Evolutionary conservation across 2,888 invertebrate genomes (phyloP), one percentile per base, ranked within the genome.

Genomic region (Athalia rosae): DNA sequence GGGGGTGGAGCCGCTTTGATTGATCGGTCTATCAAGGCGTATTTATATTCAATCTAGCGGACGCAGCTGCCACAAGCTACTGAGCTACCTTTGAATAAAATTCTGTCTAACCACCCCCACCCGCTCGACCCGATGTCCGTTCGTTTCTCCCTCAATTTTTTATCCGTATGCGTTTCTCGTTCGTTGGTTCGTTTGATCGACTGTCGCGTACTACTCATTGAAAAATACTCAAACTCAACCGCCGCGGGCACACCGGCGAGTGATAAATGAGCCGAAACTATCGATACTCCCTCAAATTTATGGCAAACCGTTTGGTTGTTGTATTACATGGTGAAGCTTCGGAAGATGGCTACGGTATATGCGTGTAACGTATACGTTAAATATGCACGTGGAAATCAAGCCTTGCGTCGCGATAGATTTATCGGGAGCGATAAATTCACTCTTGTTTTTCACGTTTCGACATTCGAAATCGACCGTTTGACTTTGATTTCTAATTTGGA

Each of bases 21-120:
- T 82, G 85, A 85, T 85, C 84, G 85, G 81, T 77, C 78, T 79
- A 80, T 79, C 80, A 78, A 77, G 66, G 61, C 82, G 80, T 82
- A 85, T 84, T 84, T 85, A 84, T 85, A 84, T 85, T 84, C 82
- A 80, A 83, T 83, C 82, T 82, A 84, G 80, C 81, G 77, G 77
- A 79, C 81, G 79, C 85, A 85, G 84, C 84, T 85, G 85, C 80
- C 80, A 79, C 85, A 80, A 41, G 43, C 28, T 56, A 45, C 58
- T 58, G 28, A 28, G 13, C 58, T 71, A 71, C 71, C 71, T 71
- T 71, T 58, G 58, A 56, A 71, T 56, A 71, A 71, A 71, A 71
- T 56, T 58, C 71, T 13, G 45, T 58, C 58, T 45, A 71, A 58
- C 71, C 56, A 71, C 71, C 58, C 71, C 69, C n/a, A n/a, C n/a